Evolutionary conservation across 2,888 invertebrate genomes (phyloP), one percentile per base, ranked within the genome.

Genomic region (Ophion ellenae): DNA sequence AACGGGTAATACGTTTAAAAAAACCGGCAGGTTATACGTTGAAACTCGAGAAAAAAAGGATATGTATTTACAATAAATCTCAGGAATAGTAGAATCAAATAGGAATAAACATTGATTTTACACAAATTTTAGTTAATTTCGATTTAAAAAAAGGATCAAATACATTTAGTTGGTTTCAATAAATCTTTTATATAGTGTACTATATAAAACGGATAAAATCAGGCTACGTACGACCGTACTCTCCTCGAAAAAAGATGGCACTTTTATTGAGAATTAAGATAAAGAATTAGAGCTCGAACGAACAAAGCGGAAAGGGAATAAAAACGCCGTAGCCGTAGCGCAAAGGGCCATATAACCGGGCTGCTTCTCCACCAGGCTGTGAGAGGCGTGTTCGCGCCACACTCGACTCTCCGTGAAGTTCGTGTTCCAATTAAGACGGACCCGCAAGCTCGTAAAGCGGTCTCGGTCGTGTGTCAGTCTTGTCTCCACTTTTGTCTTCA

Each of bases 341-440:
- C 53, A 64, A 53, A 61, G 71, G 71, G 53, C 70, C 71, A 71
- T 80, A 79, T 64, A 79, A 53, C 47, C 36, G 24, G 40, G 17
- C 24, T 24, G 11, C 5, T 32, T 57, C 53, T 80, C 24, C 17
- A 59, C 57, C 67, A 63, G 45, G 45, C 66, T 40, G 74, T 40
- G 67, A 47, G 63, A 36, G 69, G 61, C 53, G 53, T 59, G 66
- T 73, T 73, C 59, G 69, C 57, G 69, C 69, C 79, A 75, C 79
- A 75, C 82, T 82, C 59, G 75, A 76, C 71, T 82, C 81, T 76
- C 67, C 59, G 59, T 28, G 78, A 81, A 78, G 85, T 82, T 82
- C 85, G 82, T 85, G 85, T 85, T 85, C 69, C 86, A 89, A 90
- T 90, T 89, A 85, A 89, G 87, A 85, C 73, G 73, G 81, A 79